Conservation (phyloP, 2,888 invertebrate species). For the Drosophila meridionalis region DNA sequence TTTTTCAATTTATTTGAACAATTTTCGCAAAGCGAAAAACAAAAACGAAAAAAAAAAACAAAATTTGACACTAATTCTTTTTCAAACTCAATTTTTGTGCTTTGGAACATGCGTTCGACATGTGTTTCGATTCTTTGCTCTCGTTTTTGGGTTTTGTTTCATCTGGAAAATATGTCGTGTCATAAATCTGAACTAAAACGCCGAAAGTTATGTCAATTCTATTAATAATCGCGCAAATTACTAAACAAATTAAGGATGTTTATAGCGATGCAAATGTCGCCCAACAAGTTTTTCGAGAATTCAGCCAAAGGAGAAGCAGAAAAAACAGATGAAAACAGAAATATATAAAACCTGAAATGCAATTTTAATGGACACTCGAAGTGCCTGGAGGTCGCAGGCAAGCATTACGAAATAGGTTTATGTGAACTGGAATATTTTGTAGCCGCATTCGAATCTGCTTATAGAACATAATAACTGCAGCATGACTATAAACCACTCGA, state of each 20-base stretch:
- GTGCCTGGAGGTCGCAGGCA: slow-evolving; percentile 28
- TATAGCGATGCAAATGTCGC: slow-evolving; percentile 50
- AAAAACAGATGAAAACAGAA: background rate
- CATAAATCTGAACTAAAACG: slow-evolving; percentile 60
- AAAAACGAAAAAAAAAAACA: slow-evolving; percentile 25
- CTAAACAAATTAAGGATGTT: slow-evolving; percentile 64
- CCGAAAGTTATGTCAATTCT: slow-evolving; percentile 76
- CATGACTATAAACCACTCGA: slow-evolving; percentile 6
- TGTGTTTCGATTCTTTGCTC: slow-evolving; percentile 48
- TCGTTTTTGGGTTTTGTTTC: slow-evolving; percentile 33
- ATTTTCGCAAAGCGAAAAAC: slow-evolving; percentile 17
- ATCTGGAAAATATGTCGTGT: slow-evolving; percentile 37
- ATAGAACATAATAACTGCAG: slow-evolving; percentile 16
- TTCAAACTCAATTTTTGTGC: slow-evolving; percentile 25
- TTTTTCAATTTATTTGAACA: slow-evolving; percentile 18
- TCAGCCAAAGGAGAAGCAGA: background rate
- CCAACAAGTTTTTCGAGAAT: slow-evolving; percentile 13
- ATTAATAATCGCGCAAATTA: slow-evolving; percentile 55
- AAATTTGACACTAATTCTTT: slow-evolving; percentile 69
- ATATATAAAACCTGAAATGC: background rate
- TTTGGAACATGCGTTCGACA: slow-evolving; percentile 73
- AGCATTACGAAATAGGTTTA: slow-evolving; percentile 26
- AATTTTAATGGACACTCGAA: slow-evolving; percentile 35
- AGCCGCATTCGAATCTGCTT: background rate
- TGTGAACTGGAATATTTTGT: slow-evolving; percentile 8